A percentile compares a stretch with the other conserved stretches of the same genome.
Conservation (phyloP, 2,113 vertebrate genomes). For the Brachyhypopomus gauderio region DNA sequence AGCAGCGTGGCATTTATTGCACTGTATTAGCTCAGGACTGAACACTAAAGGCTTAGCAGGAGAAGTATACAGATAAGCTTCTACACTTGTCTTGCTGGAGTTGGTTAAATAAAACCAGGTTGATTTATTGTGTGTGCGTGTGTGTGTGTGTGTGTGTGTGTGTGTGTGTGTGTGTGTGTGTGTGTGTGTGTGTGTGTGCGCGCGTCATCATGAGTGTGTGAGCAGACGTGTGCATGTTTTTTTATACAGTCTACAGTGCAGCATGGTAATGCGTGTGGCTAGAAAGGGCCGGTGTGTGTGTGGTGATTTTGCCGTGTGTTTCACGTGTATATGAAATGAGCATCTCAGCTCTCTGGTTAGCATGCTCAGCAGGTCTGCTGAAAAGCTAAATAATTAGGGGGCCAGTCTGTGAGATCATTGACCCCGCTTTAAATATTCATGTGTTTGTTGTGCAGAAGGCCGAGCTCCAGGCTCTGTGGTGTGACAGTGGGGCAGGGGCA, state of each 20-base stretch:
- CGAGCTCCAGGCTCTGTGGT: constrained; percentile 63
- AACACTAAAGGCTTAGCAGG: constrained; percentile 14
- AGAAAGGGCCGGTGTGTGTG: constrained; percentile 8
- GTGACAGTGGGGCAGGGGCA: constrained; percentile 76
- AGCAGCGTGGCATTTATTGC: constrained; percentile 70
- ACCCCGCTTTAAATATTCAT: constrained; percentile 83
- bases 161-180: constrained; percentile 50
- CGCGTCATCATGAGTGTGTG: too few species aligned
- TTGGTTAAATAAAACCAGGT: constrained; percentile 46
- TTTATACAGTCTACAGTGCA: not conserved
- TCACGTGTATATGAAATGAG: constrained; percentile 42
- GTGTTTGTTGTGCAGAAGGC: constrained; percentile 79
- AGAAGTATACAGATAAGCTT: constrained; percentile 64
- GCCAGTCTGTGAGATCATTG: constrained; percentile 80
- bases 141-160: constrained; percentile 47
- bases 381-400: constrained; percentile 82
- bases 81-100: constrained; percentile 39
- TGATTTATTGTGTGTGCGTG: constrained; percentile 45
- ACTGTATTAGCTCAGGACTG: constrained; percentile 31
- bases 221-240: constrained; percentile 40
- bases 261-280: constrained; percentile 26
- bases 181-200: constrained; percentile 25
- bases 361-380: constrained; percentile 74
- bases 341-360: constrained; percentile 69
- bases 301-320: not conserved